Base-by-base conservation (phyloP, 1,140 invertebrate species). In the Dufourea novaeangliae region DNA sequence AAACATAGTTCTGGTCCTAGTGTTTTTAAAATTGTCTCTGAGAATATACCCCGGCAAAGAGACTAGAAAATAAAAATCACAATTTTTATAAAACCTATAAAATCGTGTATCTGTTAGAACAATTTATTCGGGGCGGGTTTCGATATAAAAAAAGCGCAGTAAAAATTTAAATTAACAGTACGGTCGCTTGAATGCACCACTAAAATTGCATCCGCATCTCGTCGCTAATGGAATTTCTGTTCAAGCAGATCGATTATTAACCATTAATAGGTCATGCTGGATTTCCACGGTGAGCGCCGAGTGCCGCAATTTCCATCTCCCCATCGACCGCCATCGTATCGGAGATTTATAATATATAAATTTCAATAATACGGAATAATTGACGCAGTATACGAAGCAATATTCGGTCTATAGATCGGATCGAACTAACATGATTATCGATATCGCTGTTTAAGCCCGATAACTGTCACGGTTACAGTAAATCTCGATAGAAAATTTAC, bases 161-260 rank as follows among this genome's bases (percentile, higher is more conserved):
- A 44, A 67, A 74, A 74, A 67, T 74, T 57, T 20, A 67, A 74
- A 67, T 67, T 41, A 56, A 56, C 50, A 56, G 25, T 41, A 41
- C 34, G 50, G 22, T 8, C 20, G 50, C 27, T 67, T 54, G 27
- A 34, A 29, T 56, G 27, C 5, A 1, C 54, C 62, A 1, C 14
- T 41, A 32, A 64, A 64, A 74, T 56, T 74, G 61, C 72, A 56
- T 67, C 63, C 63, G 46, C n/a, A 17, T 34, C 14, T 25, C 72
- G 34, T 4, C 25, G 72, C 50, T 74, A 74, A 74, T 74, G 72
- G 50, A 74, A 74, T 74, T 74, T 67, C 61, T 64, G 32, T 41
- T 56, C 63, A 54, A 74, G 37, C 72, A 56, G 50, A 74, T 67
- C 72, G 50, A 74, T 67, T 74, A 74, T 74, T 74, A 66, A 73